These are phyloP conservation scores for Phania funesta DNA, from an alignment of 2,888 invertebrate genomes.

Conservation along the genomic window DNA sequence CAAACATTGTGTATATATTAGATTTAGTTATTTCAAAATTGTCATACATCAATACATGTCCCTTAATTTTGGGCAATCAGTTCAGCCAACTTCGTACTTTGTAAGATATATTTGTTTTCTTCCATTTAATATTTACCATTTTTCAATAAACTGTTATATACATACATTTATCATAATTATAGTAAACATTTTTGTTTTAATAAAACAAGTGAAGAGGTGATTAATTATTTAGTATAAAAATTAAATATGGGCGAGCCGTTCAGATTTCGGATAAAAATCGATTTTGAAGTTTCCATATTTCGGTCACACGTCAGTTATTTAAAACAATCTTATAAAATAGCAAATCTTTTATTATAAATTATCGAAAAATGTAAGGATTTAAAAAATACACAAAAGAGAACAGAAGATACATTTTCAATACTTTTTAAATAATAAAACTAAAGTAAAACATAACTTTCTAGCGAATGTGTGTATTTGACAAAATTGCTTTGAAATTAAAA, in stretches of 20 bases:
- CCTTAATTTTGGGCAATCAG: conserved; percentile 18
- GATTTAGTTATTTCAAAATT: not conserved
- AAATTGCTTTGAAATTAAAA: too few species aligned
- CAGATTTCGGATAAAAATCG: not conserved
- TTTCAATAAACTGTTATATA: conserved; percentile 54
- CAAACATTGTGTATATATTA: conserved; percentile 1
- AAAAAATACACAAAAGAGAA: too few species aligned
- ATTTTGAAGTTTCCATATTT: too few species aligned
- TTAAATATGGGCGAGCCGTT: not conserved
- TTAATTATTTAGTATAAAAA: not conserved
- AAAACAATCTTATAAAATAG: too few species aligned
- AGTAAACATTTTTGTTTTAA: conserved; percentile 31
- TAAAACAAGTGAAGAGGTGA: not conserved
- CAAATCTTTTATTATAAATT: too few species aligned
- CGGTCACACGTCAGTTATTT: too few species aligned
- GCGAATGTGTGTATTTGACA: too few species aligned
- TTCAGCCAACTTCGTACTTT: not conserved
- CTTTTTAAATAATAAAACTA: too few species aligned
- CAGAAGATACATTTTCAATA: too few species aligned
- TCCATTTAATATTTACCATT: not conserved
- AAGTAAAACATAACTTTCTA: too few species aligned
- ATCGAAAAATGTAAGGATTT: too few species aligned
- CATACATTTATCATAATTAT: conserved; percentile 39
- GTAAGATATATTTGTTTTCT: conserved; percentile 6
- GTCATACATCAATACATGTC: not conserved